Base-by-base conservation (phyloP, 1,140 invertebrate species). In the Drosophila ananassae region DNA sequence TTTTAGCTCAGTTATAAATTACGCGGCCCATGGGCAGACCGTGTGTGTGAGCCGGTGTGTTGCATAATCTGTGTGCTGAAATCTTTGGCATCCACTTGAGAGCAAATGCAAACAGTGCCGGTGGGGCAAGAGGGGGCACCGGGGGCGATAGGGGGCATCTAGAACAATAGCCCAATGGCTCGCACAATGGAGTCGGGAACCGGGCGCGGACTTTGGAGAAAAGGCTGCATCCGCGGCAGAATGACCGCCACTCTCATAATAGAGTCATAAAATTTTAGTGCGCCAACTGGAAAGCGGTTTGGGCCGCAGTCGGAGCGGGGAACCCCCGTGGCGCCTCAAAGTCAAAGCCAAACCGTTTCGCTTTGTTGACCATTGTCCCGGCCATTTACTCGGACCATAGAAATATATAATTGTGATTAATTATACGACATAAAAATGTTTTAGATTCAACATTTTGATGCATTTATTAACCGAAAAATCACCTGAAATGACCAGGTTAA, bases 181-280 rank as follows among this genome's bases (percentile, higher is more conserved):
- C 47, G 57, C 64, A 89, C 72, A 89, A 89, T 87, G 58, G 47
- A 78, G 54, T 28, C 37, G 56, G 50, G 55, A 47, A 54, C 17
- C 39, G 47, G 53, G 67, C 34, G 34, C 34, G 34, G 34, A 37
- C 34, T n/a, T 44, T 44, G 41, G 41, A 44, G 41, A 44, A 44
- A 44, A 44, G n/a, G 41, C 41, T 44, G 41, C 5, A 44, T 53
- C 28, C 30, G 51, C 51, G 51, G 51, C 50, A 54, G 79, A 82
- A 73, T 77, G 78, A 76, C 78, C 82, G 64, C 83, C 83, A 83
- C 83, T 77, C 79, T 89, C 83, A 89, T 89, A 89, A 89, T 89
- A 89, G 83, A 89, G 83, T 89, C 83, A 89, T 89, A 89, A 89
- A 89, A 89, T 89, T 89, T 89, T 89, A 89, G 83, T 89, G 83